These are phyloP conservation scores for Nyctibius bracteatus DNA, from an alignment of 2,113 vertebrate species.

Conservation along the genomic window DNA sequence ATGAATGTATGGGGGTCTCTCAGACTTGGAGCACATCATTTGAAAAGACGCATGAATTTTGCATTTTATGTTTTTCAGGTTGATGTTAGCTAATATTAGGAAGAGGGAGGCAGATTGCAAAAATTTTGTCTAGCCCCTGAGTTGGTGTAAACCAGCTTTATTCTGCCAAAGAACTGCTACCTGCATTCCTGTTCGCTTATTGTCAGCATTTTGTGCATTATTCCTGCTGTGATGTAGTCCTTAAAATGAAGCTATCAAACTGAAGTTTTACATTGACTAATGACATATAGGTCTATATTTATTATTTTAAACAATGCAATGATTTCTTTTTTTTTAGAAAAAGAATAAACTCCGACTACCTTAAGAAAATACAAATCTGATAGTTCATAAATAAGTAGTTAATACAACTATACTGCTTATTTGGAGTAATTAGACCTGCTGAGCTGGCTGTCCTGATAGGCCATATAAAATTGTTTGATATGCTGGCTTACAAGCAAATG, in stretches of 20 bases:
- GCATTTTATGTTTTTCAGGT: neutral
- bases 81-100: neutral
- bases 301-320: neutral
- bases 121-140: neutral
- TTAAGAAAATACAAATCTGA: neutral
- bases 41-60: neutral
- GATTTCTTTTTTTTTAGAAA: neutral
- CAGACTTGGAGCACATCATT: neutral
- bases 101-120: neutral
- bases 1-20: neutral
- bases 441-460: neutral
- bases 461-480: neutral
- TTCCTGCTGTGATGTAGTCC: neutral
- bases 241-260: conserved; percentile 11
- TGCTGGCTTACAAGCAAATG: neutral
- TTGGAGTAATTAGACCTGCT: neutral
- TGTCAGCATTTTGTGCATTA: neutral
- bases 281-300: neutral
- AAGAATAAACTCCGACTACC: neutral
- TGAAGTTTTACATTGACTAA: neutral
- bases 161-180: neutral
- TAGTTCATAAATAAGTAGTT: neutral
- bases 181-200: neutral
- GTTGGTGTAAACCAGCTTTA: neutral
- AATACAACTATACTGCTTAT: neutral